Conservation (phyloP, 2,797 vertebrate species). For the Coccyzus lansbergi region DNA sequence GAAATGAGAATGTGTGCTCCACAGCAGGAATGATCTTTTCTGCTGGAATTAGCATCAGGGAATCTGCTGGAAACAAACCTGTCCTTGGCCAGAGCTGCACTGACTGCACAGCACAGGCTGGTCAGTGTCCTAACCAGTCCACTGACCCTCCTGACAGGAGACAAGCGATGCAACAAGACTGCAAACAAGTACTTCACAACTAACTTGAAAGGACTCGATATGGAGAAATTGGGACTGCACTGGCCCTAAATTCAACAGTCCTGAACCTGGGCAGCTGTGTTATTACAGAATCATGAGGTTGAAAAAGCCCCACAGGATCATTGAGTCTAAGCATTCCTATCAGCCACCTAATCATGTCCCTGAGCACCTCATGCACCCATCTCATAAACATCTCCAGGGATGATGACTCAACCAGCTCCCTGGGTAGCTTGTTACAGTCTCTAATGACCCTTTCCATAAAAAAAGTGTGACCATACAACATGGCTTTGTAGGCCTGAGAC, state of each 20-base stretch:
- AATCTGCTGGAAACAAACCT: not conserved
- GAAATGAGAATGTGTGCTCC: no score
- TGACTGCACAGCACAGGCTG: not conserved
- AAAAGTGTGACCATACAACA: not conserved
- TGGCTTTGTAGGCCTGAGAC: not conserved
- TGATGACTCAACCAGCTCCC: no score
- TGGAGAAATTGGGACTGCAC: not conserved
- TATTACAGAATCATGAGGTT: no score
- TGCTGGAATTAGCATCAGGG: no score
- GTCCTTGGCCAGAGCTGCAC: not conserved
- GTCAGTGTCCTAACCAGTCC: not conserved
- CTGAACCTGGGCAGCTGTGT: not conserved
- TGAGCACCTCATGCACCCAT: no score
- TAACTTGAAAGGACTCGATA: not conserved
- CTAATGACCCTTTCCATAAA: no score
- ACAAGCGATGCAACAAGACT: not conserved
- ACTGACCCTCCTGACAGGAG: not conserved
- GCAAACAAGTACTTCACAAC: not conserved
- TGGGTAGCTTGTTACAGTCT: no score
- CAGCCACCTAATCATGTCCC: no score
- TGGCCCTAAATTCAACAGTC: not conserved
- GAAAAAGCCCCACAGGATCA: no score
- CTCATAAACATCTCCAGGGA: no score
- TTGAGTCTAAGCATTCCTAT: no score
- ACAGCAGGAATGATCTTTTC: no score